Conservation (phyloP, 2,113 vertebrate genomes). For the Terrapene triunguis region DNA sequence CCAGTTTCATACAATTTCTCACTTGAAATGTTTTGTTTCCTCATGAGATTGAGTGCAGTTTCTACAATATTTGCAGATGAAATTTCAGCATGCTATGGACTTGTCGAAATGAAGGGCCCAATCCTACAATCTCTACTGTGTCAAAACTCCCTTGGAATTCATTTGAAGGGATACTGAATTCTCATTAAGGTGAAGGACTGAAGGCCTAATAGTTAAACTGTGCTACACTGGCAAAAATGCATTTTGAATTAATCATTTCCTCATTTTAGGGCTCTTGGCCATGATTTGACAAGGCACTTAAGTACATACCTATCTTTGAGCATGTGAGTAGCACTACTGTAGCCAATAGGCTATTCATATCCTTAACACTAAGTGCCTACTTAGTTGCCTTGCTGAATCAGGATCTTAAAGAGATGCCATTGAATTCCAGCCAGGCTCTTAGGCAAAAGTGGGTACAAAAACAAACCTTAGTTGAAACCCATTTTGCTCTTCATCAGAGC, state of each 20-base stretch:
- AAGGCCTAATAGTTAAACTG: not conserved
- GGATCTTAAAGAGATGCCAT: not conserved
- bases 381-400: not conserved
- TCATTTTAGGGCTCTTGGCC: not conserved
- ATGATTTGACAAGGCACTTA: not conserved
- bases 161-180: not conserved
- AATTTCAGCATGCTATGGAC: not conserved
- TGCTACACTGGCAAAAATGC: not conserved
- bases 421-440: not conserved
- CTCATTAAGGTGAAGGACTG: not conserved
- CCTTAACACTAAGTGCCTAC: not conserved
- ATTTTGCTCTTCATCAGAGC: not conserved
- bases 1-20: not conserved
- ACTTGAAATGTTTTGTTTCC: not conserved
- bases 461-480: not conserved
- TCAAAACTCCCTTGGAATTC: not conserved
- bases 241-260: not conserved
- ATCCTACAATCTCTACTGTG: not conserved
- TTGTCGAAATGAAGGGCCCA: not conserved
- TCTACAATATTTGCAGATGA: not conserved
- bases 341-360: not conserved
- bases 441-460: not conserved
- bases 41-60: not conserved
- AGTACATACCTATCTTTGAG: not conserved
- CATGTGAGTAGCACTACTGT: not conserved